These are phyloP conservation scores for Scolanthus callimorphus DNA, from an alignment of 92 coral and sea anemone species.

Conservation along the genomic window DNA sequence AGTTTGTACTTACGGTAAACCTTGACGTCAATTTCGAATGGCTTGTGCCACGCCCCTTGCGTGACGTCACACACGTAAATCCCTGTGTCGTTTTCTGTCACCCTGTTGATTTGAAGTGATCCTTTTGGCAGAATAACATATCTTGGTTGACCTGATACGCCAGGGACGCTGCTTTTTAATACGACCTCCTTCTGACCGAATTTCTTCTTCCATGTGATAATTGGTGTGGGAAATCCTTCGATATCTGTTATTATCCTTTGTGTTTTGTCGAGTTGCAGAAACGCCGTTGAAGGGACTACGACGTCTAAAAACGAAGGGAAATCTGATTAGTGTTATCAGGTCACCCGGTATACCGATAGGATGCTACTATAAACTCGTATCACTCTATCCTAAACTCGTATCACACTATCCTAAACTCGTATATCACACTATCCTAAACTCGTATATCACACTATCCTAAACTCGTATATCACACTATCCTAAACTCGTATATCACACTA, in stretches of 20 bases:
- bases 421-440: too few species aligned
- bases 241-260: not conserved
- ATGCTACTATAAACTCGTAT: too few species aligned
- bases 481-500: too few species aligned
- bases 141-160: not conserved
- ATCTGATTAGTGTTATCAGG: too few species aligned
- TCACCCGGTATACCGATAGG: too few species aligned
- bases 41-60: not conserved
- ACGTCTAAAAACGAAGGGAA: not conserved
- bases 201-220: conserved; percentile 7
- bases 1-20: conserved; percentile 29
- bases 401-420: too few species aligned
- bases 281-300: not conserved
- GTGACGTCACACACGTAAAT: conserved; percentile 19
- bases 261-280: not conserved
- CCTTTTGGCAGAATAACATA: conserved; percentile 20
- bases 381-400: too few species aligned
- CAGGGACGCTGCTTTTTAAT: too few species aligned
- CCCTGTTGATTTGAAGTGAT: conserved; percentile 27
- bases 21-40: conserved; percentile 12
- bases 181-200: not conserved
- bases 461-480: too few species aligned
- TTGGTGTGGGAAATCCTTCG: conserved; percentile 18
- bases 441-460: too few species aligned
- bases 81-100: conserved; percentile 27